phyloP scores from a whole-genome alignment of 2,113 vertebrate genomes.

The Etheostoma cragini region DNA sequence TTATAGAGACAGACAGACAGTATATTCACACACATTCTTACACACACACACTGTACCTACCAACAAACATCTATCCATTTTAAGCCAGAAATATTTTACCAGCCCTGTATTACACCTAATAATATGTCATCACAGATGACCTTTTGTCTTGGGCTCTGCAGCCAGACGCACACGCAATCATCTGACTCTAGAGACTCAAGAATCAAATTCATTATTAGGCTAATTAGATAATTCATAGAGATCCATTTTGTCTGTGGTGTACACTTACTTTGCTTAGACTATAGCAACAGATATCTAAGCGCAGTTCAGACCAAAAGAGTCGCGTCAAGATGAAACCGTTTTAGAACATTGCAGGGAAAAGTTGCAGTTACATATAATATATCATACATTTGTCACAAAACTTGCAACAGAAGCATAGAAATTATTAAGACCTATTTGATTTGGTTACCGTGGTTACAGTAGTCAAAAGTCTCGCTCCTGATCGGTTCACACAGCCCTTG shows the following conservation, averaged over 20 bases:
- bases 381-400: background rate
- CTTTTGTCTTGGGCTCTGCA: constrained; percentile 28
- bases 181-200: constrained; percentile 35
- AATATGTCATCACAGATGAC: constrained; percentile 4
- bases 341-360: no score
- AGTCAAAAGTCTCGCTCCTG: background rate
- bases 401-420: background rate
- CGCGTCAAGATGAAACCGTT: no score
- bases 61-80: constrained; percentile 5
- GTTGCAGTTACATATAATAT: background rate
- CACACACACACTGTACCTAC: background rate
- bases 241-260: constrained; percentile 2
- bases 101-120: constrained; percentile 33
- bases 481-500: background rate
- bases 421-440: background rate
- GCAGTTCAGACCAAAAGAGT: no score
- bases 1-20: background rate
- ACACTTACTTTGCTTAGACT: background rate
- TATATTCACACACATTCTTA: background rate
- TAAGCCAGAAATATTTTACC: constrained; percentile 12
- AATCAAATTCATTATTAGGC: constrained; percentile 21
- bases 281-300: background rate
- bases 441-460: background rate
- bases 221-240: constrained; percentile 8
- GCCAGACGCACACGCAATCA: constrained; percentile 28